Evolutionary conservation across 2,888 invertebrate genomes (phyloP), one percentile per base, ranked within the genome.

Genomic region (Ptilodon capucinus): DNA sequence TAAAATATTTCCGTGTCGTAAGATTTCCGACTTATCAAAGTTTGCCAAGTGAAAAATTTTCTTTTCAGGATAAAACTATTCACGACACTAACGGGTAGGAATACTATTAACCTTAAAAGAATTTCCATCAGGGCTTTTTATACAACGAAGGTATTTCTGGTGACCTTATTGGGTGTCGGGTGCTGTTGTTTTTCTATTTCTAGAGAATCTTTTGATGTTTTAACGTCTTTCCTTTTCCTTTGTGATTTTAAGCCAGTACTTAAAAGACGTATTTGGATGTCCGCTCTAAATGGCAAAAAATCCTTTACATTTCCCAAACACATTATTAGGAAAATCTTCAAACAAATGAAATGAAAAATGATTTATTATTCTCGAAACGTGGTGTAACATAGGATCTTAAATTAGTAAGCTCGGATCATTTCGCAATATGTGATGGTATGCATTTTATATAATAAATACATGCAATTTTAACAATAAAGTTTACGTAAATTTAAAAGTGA

Each of bases 41-140:
- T 32, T 32, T 14, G 1, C 14, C 7, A 7, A 32, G 32, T 32
- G 14, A 14, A 6, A 32, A 32, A 32, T 32, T 14, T 32, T 32
- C 14, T 32, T 32, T 14, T 2, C 13, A 32, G n/a, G 32, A 7
- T 0, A 32, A 32, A 32, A 32, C 32, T 32, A 32, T 13, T 14
- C 2, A 6, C 14, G 14, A 32, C 14, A 32, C 13, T 14, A 6
- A 7, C 13, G 7, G 6, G 2, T 13, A 14, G 14, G 32, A 32
- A 32, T 32, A 14, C 32, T 32, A 32, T 32, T 14, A 14, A 32
- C 25, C 32, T 32, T 32, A 32, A 14, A 46, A 46, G 41, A 17
- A 5, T 32, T 42, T 23, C 3, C 14, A 32, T 14, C 7, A 61
- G 57, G 63, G 48, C 54, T 57, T 64, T 60, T n/a, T 30, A n/a